Evolutionary conservation across 2,113 vertebrate species (phyloP).

Genomic region (Oncorhynchus keta): DNA sequence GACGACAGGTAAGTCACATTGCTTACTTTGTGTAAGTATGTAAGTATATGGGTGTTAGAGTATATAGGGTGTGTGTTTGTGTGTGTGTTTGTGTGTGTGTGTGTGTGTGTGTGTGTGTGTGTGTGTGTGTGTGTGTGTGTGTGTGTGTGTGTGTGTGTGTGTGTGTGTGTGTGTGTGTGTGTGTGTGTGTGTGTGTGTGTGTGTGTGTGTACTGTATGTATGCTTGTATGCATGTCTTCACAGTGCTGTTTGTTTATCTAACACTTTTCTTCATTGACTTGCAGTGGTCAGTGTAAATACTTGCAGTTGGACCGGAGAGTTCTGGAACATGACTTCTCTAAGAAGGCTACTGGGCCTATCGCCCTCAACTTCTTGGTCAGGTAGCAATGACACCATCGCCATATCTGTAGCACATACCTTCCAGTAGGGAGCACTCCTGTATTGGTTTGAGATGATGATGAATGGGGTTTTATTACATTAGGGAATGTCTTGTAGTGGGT

Average conservation of each 20-base stretch:
- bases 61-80: not conserved
- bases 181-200: not conserved
- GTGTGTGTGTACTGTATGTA: not conserved
- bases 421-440: slow-evolving; percentile 51
- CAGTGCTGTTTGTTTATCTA: slow-evolving; percentile 1
- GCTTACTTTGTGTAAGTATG: not conserved
- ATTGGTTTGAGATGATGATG: not conserved
- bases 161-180: not conserved
- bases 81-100: not conserved
- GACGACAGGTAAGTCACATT: slow-evolving; percentile 90
- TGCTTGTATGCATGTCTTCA: not conserved
- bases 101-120: not conserved
- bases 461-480: not conserved
- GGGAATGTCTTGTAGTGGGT: not conserved
- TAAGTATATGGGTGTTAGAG: not conserved
- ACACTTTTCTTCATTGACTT: slow-evolving; percentile 27
- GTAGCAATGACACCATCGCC: slow-evolving; percentile 69
- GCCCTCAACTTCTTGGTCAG: slow-evolving; percentile 94
- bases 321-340: slow-evolving; percentile 96
- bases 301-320: slow-evolving; percentile 96
- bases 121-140: not conserved
- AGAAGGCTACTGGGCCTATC: slow-evolving; percentile 87
- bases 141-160: not conserved
- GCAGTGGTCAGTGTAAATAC: slow-evolving; percentile 95
- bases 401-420: slow-evolving; percentile 13